Percentiles rank a stretch among this genome's conserved stretches.
Conservation (phyloP, 2,888 invertebrate species). For the Camponotus fellah region DNA sequence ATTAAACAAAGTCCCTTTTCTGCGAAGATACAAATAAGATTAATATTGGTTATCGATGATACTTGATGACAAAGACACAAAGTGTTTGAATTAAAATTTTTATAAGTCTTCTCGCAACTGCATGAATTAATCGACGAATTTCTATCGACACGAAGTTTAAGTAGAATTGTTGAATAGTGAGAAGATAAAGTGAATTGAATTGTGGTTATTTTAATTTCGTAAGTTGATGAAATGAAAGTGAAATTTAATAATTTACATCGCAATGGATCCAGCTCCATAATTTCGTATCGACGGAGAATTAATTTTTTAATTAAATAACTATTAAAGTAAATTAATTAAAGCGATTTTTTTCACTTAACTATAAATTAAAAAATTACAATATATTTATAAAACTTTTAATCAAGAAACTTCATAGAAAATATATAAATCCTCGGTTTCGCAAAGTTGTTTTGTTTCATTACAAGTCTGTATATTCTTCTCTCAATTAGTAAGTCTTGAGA, state of each 20-base stretch:
- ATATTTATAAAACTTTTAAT: slow-evolving; percentile 5
- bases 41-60: neutral
- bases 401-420: too few relatives aligned
- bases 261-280: too few relatives aligned
- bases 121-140: neutral
- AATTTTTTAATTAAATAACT: neutral
- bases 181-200: neutral
- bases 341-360: neutral
- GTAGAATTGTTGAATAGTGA: slow-evolving; percentile 8
- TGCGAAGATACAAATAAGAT: neutral
- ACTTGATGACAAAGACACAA: neutral
- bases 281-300: neutral
- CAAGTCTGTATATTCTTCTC: neutral
- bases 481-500: neutral
- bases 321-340: neutral
- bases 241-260: neutral
- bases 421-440: slow-evolving; percentile 11
- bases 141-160: neutral
- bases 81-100: neutral
- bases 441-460: neutral
- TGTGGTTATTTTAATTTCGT: neutral
- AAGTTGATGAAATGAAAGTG: slow-evolving; percentile 20
- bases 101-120: neutral
- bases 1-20: neutral
- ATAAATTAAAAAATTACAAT: neutral